These are phyloP conservation scores for Florisuga fusca DNA, from an alignment of 2,797 vertebrate genomes.

Conservation along the genomic window DNA sequence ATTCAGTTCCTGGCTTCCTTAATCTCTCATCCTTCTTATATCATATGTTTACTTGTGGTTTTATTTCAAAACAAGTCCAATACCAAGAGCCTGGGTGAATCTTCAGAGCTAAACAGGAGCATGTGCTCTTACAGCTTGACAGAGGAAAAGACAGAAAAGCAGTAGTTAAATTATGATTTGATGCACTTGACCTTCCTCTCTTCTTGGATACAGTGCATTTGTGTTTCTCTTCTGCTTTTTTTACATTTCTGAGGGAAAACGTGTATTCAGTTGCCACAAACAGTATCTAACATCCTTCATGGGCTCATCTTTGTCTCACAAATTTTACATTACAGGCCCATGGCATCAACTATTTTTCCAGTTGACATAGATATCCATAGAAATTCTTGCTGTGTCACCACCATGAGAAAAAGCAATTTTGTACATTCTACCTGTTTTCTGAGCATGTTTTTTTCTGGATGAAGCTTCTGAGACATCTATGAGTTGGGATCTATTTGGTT, in stretches of 20 bases:
- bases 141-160: not conserved
- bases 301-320: not conserved
- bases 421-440: not conserved
- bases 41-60: not conserved
- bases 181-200: not conserved
- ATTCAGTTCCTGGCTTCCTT: not conserved
- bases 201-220: not conserved
- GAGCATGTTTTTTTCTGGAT: not conserved
- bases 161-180: not conserved
- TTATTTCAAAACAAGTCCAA: not conserved
- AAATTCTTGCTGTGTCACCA: not conserved
- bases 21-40: not conserved
- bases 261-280: not conserved
- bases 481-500: not conserved
- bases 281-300: not conserved
- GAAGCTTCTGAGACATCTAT: not conserved
- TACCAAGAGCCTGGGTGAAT: not conserved
- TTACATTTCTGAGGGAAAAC: not conserved
- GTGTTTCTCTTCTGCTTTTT: not conserved
- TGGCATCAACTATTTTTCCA: not conserved
- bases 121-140: not conserved
- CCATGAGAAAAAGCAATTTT: not conserved
- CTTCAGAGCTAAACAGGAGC: not conserved
- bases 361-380: accelerated
- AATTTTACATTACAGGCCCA: not conserved